phyloP scores from a whole-genome alignment of 2,113 vertebrate genomes.

The Pongo abelii region DNA sequence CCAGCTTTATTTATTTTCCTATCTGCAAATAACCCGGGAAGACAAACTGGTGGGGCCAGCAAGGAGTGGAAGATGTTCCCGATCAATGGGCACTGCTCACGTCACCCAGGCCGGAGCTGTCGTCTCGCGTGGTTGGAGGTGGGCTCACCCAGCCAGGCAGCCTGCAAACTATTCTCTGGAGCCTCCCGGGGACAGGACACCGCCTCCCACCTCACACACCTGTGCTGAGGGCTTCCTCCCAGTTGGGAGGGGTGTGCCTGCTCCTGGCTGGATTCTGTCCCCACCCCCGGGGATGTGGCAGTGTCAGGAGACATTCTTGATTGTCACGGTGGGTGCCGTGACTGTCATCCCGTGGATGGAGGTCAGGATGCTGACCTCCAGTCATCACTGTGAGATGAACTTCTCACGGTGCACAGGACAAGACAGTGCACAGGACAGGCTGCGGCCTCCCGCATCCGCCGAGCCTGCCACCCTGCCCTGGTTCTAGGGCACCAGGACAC shows the following conservation, averaged over 20 bases:
- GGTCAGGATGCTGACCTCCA: background rate
- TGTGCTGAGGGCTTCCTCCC: background rate
- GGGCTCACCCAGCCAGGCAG: background rate
- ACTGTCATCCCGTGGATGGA: background rate
- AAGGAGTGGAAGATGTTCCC: background rate
- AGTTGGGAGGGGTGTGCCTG: background rate
- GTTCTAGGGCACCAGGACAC: background rate
- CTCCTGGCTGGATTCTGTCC: background rate
- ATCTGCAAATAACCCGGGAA: background rate
- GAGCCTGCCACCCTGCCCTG: background rate
- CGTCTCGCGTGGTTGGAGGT: rapidly evolving
- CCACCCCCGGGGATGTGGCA: background rate
- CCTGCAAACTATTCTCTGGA: background rate
- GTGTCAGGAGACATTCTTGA: background rate
- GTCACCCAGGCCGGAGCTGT: rapidly evolving
- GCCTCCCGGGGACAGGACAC: background rate
- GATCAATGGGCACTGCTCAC: rapidly evolving
- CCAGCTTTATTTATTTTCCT: background rate
- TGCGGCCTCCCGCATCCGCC: rapidly evolving
- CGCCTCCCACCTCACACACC: background rate
- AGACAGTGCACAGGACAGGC: background rate
- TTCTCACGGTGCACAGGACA: too few relatives aligned
- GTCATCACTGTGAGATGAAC: too few relatives aligned
- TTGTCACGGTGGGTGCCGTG: rapidly evolving
- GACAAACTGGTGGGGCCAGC: background rate